phyloP scores from a whole-genome alignment of 2,797 vertebrate genomes.

The Eurystomus glaucurus region DNA sequence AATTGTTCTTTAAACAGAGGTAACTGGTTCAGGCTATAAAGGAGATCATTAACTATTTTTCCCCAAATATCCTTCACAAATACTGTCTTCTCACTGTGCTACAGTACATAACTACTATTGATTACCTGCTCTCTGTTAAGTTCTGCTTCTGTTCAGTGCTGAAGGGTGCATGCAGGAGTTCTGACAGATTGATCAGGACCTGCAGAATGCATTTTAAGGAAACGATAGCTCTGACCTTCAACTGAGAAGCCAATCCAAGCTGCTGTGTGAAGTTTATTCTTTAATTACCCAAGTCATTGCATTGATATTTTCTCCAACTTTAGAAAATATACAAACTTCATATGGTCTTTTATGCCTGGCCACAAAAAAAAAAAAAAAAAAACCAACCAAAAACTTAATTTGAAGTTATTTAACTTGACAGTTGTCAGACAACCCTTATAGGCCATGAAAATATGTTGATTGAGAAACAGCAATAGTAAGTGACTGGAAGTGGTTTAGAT shows the following conservation, averaged over 20 bases:
- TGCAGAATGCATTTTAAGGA: background rate
- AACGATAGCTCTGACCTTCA: slow-evolving; percentile 12
- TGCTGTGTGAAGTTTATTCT: background rate
- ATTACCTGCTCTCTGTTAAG: background rate
- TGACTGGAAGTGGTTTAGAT: background rate
- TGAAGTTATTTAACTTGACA: background rate
- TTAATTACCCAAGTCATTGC: background rate
- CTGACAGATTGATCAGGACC: background rate
- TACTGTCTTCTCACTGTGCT: background rate
- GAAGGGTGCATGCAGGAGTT: background rate
- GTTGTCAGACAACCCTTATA: background rate
- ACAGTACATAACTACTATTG: background rate
- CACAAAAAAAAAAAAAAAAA: background rate
- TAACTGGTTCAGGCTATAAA: background rate
- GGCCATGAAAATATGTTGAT: background rate
- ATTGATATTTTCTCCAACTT: background rate
- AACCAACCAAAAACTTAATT: no score
- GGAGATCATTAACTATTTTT: background rate
- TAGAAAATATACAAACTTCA: background rate
- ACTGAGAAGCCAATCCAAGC: background rate
- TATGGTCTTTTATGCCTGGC: background rate
- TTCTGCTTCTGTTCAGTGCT: background rate
- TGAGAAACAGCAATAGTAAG: background rate
- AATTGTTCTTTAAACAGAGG: background rate
- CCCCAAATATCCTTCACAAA: background rate